Base-by-base conservation (phyloP, 2,888 invertebrate species). In the Cerastis rubricosa region DNA sequence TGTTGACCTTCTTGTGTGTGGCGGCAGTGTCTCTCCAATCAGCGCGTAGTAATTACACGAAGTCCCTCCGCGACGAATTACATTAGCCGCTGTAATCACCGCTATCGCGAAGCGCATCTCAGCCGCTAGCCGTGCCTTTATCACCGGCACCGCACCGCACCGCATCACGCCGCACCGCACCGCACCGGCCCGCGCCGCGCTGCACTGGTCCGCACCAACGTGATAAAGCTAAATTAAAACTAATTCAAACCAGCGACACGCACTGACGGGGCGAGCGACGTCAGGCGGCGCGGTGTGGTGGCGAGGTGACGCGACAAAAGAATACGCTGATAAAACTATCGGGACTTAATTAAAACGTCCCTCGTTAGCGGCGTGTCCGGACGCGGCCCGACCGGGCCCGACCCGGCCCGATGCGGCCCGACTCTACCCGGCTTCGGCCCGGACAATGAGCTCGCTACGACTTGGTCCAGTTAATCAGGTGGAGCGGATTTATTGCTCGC, bases 291-390 rank as follows among this genome's bases (percentile, higher is more conserved):
- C 54, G 40, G 22, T 4, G 45, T 25, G 45, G 25, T 63, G 71
- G 57, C 25, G 59, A 81, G 72, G 70, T 68, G 71, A 74, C 35
- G 84, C 83, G 83, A 89, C 89, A 87, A 88, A 91, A 89, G 89
- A 88, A 89, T 83, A 82, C 74, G 73, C 87, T 85, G 89, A 90
- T 91, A 89, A 86, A 91, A 92, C 91, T 91, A 92, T 90, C 88
- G 87, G 85, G 86, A 87, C 65, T 92, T 94, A 92, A 94, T 94
- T 93, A 93, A 92, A 91, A 88, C 89, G 88, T 86, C 87, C 63
- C 89, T 89, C 77, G 88, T 89, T 86, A 85, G 82, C 83, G 86
- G 85, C 80, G 71, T 67, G 84, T 81, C 81, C 74, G 66, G 81
- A 78, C 70, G 70, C 74, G 75, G 76, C 45, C 29, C 67, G 40